Evolutionary conservation across 23 tunicate species (phyloP).

Genomic region (Trididemnum clinides): DNA sequence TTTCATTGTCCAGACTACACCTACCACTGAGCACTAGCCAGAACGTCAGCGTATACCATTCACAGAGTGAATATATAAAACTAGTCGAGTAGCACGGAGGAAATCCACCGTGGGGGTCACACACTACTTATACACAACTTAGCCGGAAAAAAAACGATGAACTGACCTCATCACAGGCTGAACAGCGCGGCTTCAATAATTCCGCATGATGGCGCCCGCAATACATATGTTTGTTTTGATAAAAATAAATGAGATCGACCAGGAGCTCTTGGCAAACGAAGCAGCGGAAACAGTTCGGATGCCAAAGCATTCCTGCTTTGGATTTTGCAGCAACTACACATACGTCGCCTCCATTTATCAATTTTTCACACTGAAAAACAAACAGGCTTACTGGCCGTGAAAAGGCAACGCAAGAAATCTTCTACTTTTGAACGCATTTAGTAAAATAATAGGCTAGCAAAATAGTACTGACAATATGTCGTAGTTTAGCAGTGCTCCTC

Average conservation of each 20-base stretch:
- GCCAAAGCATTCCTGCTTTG: slow-evolving; percentile 72
- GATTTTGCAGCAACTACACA: slow-evolving; percentile 70
- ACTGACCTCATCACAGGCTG: slow-evolving; percentile 97
- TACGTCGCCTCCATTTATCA: slow-evolving; percentile 59
- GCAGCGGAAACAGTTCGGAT: slow-evolving; percentile 84
- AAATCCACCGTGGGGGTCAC: not conserved
- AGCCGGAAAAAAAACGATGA: not conserved
- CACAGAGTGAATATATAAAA: too few species aligned
- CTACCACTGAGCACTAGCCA: too few species aligned
- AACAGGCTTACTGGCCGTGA: too few species aligned
- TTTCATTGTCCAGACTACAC: too few species aligned
- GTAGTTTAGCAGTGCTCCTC: too few species aligned
- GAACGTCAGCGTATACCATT: too few species aligned
- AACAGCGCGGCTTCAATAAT: slow-evolving; percentile 90
- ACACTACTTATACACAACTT: not conserved
- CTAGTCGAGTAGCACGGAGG: too few species aligned
- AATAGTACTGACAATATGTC: too few species aligned
- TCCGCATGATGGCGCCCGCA: slow-evolving; percentile 99
- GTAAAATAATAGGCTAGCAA: too few species aligned
- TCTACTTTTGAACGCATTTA: too few species aligned
- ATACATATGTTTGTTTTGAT: slow-evolving; percentile 78
- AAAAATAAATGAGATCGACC: slow-evolving; percentile 90
- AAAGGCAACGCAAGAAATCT: too few species aligned
- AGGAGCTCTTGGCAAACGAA: slow-evolving; percentile 78
- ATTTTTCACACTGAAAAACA: slow-evolving; percentile 56